Conservation (phyloP, 2,113 vertebrate genomes). For the Leucopsar rothschildi region DNA sequence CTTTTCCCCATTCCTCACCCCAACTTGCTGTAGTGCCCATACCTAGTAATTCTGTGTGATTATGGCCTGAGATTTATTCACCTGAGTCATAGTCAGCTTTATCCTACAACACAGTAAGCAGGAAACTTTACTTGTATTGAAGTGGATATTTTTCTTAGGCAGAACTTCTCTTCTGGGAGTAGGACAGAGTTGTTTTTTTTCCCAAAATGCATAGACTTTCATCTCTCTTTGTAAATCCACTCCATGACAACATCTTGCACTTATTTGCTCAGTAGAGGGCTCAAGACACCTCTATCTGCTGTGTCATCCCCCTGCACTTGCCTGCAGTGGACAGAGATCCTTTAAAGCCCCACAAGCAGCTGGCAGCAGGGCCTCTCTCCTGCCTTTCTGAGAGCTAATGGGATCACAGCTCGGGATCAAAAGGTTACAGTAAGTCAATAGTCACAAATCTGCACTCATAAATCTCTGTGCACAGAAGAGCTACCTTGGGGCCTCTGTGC, state of each 20-base stretch:
- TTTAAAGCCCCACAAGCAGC: accelerated
- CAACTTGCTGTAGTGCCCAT: not conserved
- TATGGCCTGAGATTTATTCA: not conserved
- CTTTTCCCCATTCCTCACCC: not conserved
- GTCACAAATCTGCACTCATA: not conserved
- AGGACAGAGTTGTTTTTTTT: not conserved
- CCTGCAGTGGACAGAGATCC: not conserved
- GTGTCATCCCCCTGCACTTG: not conserved
- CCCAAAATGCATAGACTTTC: not conserved
- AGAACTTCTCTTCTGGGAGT: not conserved
- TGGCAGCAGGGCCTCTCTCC: accelerated
- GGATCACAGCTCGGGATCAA: not conserved
- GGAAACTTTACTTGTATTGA: not conserved
- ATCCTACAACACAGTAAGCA: not conserved
- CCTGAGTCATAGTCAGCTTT: not conserved
- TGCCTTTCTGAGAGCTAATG: not conserved
- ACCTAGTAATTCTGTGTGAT: not conserved
- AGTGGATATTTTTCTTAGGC: not conserved
- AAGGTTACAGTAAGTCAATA: not conserved
- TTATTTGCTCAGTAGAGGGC: not conserved
- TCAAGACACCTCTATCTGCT: not conserved
- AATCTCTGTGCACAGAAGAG: not conserved
- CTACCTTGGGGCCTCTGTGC: not conserved
- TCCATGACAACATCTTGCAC: not conserved
- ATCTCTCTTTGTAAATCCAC: not conserved